phyloP scores from a whole-genome alignment of 2,888 invertebrate species.

The Stramonita haemastoma region DNA sequence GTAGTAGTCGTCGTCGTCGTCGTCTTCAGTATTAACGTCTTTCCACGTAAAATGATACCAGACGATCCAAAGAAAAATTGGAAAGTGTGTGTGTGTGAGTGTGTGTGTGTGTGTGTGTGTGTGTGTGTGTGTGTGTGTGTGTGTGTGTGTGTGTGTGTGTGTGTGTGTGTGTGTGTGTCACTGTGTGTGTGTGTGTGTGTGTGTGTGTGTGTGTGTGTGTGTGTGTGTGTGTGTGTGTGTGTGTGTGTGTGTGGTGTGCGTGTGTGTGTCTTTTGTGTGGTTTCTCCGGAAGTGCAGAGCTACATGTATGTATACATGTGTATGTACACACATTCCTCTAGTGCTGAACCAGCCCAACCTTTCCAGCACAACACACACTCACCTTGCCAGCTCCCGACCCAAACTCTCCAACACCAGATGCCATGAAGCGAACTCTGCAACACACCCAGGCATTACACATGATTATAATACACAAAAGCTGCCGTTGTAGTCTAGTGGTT shows the following conservation, averaged over 20 bases:
- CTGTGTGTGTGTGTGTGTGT: background rate
- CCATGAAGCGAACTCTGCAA: slow-evolving; percentile 17
- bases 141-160: background rate
- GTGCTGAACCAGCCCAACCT: background rate
- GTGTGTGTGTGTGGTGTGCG: too few relatives aligned
- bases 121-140: slow-evolving; percentile 4
- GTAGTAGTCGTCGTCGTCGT: too few relatives aligned
- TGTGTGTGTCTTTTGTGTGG: background rate
- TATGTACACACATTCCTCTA: too few relatives aligned
- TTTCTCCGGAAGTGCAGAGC: too few relatives aligned
- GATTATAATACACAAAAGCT: too few relatives aligned
- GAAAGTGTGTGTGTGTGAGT: slow-evolving; percentile 23
- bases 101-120: slow-evolving; percentile 1
- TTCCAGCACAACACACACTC: background rate
- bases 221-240: background rate
- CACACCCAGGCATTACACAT: too few relatives aligned
- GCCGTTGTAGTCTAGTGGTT: too few relatives aligned
- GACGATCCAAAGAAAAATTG: background rate
- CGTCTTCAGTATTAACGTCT: background rate
- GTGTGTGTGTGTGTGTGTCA: background rate
- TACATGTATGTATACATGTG: too few relatives aligned
- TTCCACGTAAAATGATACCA: too few relatives aligned
- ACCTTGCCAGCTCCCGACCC: slow-evolving; percentile 10
- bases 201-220: slow-evolving; percentile 12
- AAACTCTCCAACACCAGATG: slow-evolving; percentile 21